Conservation (phyloP, 2,888 invertebrate genomes). For the Euplexia lucipara region DNA sequence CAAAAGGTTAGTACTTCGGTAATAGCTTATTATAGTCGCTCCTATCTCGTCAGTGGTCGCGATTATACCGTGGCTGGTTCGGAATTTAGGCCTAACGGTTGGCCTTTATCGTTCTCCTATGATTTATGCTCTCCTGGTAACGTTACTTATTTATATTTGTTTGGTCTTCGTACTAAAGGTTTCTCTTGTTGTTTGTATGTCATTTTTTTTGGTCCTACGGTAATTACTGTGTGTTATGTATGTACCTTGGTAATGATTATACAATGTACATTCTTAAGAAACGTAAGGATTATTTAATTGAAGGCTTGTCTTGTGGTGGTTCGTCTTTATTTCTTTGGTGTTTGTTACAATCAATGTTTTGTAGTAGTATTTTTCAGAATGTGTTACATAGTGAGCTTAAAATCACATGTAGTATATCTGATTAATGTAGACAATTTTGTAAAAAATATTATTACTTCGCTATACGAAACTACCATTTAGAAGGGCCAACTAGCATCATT, state of each 20-base stretch:
- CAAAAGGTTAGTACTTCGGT: conserved; percentile 84
- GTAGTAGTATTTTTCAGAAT: not conserved
- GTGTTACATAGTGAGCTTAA: not conserved
- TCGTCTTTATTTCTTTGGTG: not conserved
- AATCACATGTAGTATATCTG: too few species aligned
- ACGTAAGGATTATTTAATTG: conserved; percentile 36
- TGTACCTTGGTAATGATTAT: conserved; percentile 27
- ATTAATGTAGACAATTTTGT: too few species aligned
- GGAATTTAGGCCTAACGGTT: conserved; percentile 83
- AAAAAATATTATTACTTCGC: too few species aligned
- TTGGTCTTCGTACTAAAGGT: conserved; percentile 26
- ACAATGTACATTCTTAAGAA: conserved; percentile 28
- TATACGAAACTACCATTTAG: too few species aligned
- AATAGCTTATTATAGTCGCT: conserved; percentile 78
- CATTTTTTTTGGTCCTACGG: conserved; percentile 30
- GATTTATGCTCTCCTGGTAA: conserved; percentile 71
- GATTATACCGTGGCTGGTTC: conserved; percentile 73
- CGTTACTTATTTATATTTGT: conserved; percentile 60
- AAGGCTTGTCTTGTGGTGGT: not conserved
- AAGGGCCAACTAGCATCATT: too few species aligned
- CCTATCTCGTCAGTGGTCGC: conserved; percentile 73
- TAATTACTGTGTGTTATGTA: conserved; percentile 28
- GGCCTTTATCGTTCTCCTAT: conserved; percentile 68
- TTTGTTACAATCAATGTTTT: conserved; percentile 8
- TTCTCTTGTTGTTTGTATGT: conserved; percentile 24